These are phyloP conservation scores for Dicyrtomina minuta DNA, from an alignment of 2,888 invertebrate species.

Conservation along the genomic window DNA sequence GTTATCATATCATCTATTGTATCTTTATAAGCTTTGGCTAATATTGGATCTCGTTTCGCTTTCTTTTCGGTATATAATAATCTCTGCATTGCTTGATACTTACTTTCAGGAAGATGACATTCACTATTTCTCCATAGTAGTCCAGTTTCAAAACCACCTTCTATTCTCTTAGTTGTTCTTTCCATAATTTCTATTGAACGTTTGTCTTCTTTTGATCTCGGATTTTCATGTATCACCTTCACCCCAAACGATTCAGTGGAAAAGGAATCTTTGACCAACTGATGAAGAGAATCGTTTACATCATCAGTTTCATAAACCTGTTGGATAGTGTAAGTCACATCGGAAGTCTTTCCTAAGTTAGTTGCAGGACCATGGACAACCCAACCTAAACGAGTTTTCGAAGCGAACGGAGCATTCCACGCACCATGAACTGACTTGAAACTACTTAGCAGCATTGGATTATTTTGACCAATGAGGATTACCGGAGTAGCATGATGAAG, in stretches of 20 bases:
- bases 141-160: not conserved
- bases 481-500: constrained; percentile 3
- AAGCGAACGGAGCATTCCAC: constrained; percentile 12
- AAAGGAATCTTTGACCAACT: constrained; percentile 7
- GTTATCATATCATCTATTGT: not conserved
- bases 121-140: constrained; percentile 12
- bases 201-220: constrained; percentile 9
- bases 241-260: constrained; percentile 16
- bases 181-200: not conserved
- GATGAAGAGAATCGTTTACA: too few species aligned
- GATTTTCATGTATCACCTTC: not conserved
- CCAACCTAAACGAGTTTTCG: constrained; percentile 30
- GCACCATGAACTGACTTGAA: constrained; percentile 10
- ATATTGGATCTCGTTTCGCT: not conserved
- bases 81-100: not conserved
- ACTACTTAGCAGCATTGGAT: constrained; percentile 7
- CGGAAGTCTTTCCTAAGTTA: not conserved
- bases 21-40: not conserved
- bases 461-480: constrained; percentile 34
- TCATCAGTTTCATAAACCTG: not conserved
- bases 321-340: not conserved
- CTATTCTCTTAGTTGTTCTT: not conserved
- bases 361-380: constrained; percentile 12
- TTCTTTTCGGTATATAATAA: not conserved
- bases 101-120: not conserved